Percentiles rank a stretch among this genome's conserved stretches.
phyloP scores from a whole-genome alignment of 2,888 invertebrate species.

The Pandemis heparana region DNA sequence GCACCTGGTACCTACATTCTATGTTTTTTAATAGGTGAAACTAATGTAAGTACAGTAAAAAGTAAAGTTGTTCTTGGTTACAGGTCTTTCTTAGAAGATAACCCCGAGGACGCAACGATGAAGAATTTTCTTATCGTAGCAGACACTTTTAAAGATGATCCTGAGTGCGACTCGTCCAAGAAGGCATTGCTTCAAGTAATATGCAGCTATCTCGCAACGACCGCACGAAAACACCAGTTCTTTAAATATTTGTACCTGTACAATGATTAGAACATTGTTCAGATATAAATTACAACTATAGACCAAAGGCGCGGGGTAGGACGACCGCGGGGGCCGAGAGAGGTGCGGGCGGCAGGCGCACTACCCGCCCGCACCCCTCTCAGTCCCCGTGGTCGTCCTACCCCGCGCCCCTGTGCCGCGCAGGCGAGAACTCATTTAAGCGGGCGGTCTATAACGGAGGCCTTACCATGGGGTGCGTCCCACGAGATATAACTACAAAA shows the following conservation, averaged over 20 bases:
- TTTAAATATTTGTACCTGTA: constrained; percentile 35
- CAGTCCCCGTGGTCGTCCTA: too few relatives aligned
- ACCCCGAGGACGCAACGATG: constrained; percentile 43
- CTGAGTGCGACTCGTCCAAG: constrained; percentile 42
- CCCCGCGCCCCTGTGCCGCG: too few relatives aligned
- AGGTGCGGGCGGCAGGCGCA: too few relatives aligned
- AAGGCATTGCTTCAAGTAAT: constrained; percentile 44
- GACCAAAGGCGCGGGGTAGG: too few relatives aligned
- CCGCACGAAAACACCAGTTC: constrained; percentile 12
- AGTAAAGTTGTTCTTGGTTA: constrained; percentile 41
- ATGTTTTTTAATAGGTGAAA: too few relatives aligned
- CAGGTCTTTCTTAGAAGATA: constrained; percentile 41
- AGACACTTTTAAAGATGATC: constrained; percentile 39
- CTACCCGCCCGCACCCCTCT: too few relatives aligned
- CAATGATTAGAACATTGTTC: constrained; percentile 3
- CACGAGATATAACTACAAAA: too few relatives aligned
- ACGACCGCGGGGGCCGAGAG: too few relatives aligned
- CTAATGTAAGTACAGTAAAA: constrained; percentile 34
- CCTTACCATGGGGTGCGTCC: too few relatives aligned
- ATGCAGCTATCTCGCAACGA: constrained; percentile 16
- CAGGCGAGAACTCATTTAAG: too few relatives aligned
- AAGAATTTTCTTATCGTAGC: constrained; percentile 43
- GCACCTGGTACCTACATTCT: too few relatives aligned
- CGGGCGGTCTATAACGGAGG: too few relatives aligned
- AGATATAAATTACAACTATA: background rate